Percentiles rank a stretch among this genome's conserved stretches.
These are phyloP conservation scores for Eidolon helvum DNA, from an alignment of 2,113 vertebrate genomes.

Conservation along the genomic window DNA sequence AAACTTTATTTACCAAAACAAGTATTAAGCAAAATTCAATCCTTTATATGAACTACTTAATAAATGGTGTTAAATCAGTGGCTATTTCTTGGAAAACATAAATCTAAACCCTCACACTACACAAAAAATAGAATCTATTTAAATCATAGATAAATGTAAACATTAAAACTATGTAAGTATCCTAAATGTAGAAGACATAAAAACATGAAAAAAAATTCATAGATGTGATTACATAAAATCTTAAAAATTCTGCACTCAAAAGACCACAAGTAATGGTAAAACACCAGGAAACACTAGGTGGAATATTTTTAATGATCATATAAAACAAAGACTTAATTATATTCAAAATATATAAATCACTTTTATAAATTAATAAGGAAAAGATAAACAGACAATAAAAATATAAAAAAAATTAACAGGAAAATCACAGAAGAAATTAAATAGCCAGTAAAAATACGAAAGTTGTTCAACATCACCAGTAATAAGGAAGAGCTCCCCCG, in stretches of 20 bases:
- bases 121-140: not conserved
- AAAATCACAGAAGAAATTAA: not conserved
- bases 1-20: not conserved
- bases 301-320: not conserved
- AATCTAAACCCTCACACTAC: not conserved
- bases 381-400: not conserved
- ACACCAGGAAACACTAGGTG: not conserved
- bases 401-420: not conserved
- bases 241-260: not conserved
- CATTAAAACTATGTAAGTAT: not conserved
- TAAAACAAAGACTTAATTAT: not conserved
- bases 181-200: not conserved
- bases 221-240: not conserved
- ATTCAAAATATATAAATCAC: not conserved
- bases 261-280: not conserved
- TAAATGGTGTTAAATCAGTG: not conserved
- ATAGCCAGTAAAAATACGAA: not conserved
- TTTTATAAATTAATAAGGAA: not conserved
- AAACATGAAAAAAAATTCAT: not conserved
- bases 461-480: not conserved
- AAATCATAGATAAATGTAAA: not conserved
- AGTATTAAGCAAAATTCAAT: not conserved
- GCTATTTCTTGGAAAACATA: not conserved
- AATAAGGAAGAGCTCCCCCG: not conserved
- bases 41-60: not conserved